These are phyloP conservation scores for Trogon surrucura DNA, from an alignment of 2,113 vertebrate species.

Conservation along the genomic window DNA sequence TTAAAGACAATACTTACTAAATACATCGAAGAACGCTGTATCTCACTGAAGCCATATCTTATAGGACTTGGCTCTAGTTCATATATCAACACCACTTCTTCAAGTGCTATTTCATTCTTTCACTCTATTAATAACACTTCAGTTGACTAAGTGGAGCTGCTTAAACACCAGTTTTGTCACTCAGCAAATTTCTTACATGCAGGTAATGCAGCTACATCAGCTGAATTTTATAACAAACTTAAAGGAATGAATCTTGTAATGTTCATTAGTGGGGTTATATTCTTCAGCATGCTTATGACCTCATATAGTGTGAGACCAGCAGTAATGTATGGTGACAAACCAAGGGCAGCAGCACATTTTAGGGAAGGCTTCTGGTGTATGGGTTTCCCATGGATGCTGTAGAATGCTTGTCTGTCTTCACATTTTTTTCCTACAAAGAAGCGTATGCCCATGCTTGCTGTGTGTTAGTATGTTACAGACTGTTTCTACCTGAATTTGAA, in stretches of 20 bases:
- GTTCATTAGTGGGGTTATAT: not conserved
- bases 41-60: not conserved
- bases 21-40: not conserved
- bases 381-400: not conserved
- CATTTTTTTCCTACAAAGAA: not conserved
- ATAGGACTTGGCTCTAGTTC: not conserved
- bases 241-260: not conserved
- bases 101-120: not conserved
- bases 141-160: not conserved
- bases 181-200: not conserved
- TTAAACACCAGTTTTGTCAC: not conserved
- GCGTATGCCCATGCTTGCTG: accelerated
- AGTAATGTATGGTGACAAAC: not conserved
- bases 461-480: not conserved
- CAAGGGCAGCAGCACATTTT: not conserved
- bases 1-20: not conserved
- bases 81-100: not conserved
- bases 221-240: not conserved
- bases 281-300: not conserved
- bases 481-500: not conserved
- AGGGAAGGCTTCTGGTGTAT: not conserved
- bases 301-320: not conserved
- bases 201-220: not conserved
- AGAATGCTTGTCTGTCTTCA: not conserved
- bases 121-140: not conserved